Conservation (phyloP, 2,113 vertebrate genomes). For the Erythrolamprus reginae region DNA sequence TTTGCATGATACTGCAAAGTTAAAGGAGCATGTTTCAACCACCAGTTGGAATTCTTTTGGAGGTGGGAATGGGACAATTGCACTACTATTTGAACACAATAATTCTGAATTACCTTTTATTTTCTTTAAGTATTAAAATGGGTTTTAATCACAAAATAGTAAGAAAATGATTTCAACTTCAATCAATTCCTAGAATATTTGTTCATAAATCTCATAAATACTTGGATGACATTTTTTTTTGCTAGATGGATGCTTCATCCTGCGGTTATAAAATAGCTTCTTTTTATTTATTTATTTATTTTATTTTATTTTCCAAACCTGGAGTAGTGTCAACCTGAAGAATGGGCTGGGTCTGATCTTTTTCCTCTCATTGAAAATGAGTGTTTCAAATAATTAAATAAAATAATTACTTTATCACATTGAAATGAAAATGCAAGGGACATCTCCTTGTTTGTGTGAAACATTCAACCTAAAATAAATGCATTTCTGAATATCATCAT, state of each 20-base stretch:
- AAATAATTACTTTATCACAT: slow-evolving; percentile 57
- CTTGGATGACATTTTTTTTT: slow-evolving; percentile 36
- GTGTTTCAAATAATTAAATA: slow-evolving; percentile 67
- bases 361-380: slow-evolving; percentile 78
- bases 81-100: slow-evolving; percentile 60
- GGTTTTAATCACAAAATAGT: slow-evolving; percentile 41
- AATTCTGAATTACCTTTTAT: slow-evolving; percentile 50
- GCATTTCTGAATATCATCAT: slow-evolving; percentile 47
- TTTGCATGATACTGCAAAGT: slow-evolving; percentile 75
- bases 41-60: slow-evolving; percentile 79
- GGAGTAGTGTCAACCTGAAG: slow-evolving; percentile 62
- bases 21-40: slow-evolving; percentile 77
- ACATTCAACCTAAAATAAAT: slow-evolving; percentile 45
- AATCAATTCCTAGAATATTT: slow-evolving; percentile 55
- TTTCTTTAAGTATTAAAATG: slow-evolving; percentile 43
- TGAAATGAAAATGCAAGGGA: slow-evolving; percentile 74
- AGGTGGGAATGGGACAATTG: slow-evolving; percentile 41
- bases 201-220: slow-evolving; percentile 30
- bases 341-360: slow-evolving; percentile 84
- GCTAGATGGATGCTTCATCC: slow-evolving; percentile 46
- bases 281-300: not conserved
- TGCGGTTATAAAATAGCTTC: slow-evolving; percentile 45
- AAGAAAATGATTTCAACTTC: slow-evolving; percentile 61
- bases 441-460: slow-evolving; percentile 64
- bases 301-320: slow-evolving; percentile 42